Evolutionary conservation across 1,140 invertebrate species (phyloP), one percentile per base, ranked within the genome.

Genomic region (Platyura marginata): DNA sequence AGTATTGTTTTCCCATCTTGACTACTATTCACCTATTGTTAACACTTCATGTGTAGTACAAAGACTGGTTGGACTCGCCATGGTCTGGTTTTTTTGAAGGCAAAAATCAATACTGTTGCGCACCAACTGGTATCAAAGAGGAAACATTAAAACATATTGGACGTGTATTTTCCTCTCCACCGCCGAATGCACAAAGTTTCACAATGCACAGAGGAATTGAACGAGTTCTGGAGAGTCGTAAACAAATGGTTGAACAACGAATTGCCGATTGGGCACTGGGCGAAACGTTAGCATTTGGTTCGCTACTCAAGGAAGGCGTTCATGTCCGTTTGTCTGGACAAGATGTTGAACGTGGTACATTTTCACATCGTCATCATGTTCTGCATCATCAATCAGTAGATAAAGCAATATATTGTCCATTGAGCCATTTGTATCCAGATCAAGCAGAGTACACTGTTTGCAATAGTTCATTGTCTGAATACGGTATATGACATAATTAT

Each of bases 261-360:
- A 61, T 64, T 18, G 67, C 77, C 2, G 88, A 94, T 61, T 94
- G 87, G 87, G 79, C 83, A 1, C 68, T 89, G 50, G 86, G 72
- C 10, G 89, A 94, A 57, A 75, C 79, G 3, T 60, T 92, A 23
- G 86, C 86, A 2, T 86, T 82, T 55, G 81, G 79, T n/a, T 80
- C 80, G 53, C 51, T 79, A 55, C 49, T 81, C 48, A 69, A 78
- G 49, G 79, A 71, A 41, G 64, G 67, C 2, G 61, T 69, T 37
- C 68, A 68, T 44, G 68, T 75, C 6, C 55, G 71, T 39, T 62
- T 91, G 1, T 81, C 79, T 47, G 88, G 89, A 2, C 79, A 93
- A 57, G 87, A 93, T 57, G 82, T 87, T 0, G 85, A 91, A 55
- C 66, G 88, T 49, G 88, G 87, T 23, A 91, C 86, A 11, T 90